Percentiles rank a stretch among this genome's conserved stretches.
These are phyloP conservation scores for Hirudo medicinalis DNA, from an alignment of 1,140 invertebrate species.

Conservation along the genomic window DNA sequence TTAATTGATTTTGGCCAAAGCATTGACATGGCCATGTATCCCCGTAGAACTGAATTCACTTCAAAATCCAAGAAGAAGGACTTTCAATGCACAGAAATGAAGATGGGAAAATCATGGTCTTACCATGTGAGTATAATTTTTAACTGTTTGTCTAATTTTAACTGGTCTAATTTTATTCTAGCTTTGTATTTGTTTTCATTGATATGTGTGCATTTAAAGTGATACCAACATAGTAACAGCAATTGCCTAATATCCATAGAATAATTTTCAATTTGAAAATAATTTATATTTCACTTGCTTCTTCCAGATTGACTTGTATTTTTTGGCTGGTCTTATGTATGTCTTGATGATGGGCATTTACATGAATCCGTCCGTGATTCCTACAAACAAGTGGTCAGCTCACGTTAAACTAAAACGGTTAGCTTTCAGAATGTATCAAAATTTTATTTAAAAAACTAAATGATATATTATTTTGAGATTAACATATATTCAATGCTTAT, in stretches of 20 bases:
- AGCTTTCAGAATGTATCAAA: background rate
- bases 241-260: too few species aligned
- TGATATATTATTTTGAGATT: background rate
- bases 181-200: background rate
- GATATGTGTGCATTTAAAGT: background rate
- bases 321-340: constrained; percentile 69
- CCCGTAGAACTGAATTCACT: constrained; percentile 62
- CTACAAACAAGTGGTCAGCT: constrained; percentile 39
- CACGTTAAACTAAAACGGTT: constrained; percentile 29
- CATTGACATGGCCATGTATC: constrained; percentile 74
- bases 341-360: constrained; percentile 71
- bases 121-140: constrained; percentile 51
- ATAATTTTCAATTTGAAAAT: background rate
- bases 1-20: constrained; percentile 74
- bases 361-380: constrained; percentile 60
- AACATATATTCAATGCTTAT: background rate
- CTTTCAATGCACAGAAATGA: constrained; percentile 75
- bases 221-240: background rate
- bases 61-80: constrained; percentile 57
- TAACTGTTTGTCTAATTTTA: background rate
- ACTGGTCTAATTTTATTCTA: background rate
- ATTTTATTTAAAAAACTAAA: background rate
- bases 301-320: constrained; percentile 64
- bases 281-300: constrained; percentile 19
- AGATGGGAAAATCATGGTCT: constrained; percentile 70